Conservation (phyloP, 2,113 vertebrate species). For the Thunnus thynnus region DNA sequence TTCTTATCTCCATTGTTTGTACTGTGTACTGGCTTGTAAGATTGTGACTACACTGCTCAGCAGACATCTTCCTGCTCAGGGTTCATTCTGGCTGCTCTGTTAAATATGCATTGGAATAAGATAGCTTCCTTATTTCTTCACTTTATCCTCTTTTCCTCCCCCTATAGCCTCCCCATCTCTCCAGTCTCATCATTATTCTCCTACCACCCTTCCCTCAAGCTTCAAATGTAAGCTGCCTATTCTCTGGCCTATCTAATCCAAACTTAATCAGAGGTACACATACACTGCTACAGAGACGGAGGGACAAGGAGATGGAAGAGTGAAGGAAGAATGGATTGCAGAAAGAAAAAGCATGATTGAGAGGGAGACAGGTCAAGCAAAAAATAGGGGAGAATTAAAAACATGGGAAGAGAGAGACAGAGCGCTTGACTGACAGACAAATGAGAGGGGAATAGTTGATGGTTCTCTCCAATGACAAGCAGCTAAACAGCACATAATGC, state of each 20-base stretch:
- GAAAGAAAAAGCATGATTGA: not conserved
- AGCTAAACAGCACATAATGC: constrained; percentile 1
- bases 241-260: constrained; percentile 58
- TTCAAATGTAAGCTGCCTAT: constrained; percentile 44
- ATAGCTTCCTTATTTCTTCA: not conserved
- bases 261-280: constrained; percentile 52
- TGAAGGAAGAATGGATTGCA: constrained; percentile 19
- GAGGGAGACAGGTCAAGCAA: constrained; percentile 16
- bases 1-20: not conserved
- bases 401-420: constrained; percentile 2
- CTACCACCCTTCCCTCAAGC: constrained; percentile 31
- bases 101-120: constrained; percentile 25
- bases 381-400: constrained; percentile 22
- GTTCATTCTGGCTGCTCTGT: not conserved
- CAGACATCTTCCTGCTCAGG: constrained; percentile 2
- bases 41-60: not conserved
- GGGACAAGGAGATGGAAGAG: constrained; percentile 3
- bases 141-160: constrained; percentile 30
- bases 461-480: constrained; percentile 20
- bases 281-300: constrained; percentile 9
- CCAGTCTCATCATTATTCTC: constrained; percentile 56
- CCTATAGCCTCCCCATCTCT: not conserved
- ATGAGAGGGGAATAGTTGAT: not conserved
- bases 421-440: constrained; percentile 4
- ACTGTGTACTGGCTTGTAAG: not conserved